Conservation (phyloP, 2,888 invertebrate species). For the Agelastica alni region DNA sequence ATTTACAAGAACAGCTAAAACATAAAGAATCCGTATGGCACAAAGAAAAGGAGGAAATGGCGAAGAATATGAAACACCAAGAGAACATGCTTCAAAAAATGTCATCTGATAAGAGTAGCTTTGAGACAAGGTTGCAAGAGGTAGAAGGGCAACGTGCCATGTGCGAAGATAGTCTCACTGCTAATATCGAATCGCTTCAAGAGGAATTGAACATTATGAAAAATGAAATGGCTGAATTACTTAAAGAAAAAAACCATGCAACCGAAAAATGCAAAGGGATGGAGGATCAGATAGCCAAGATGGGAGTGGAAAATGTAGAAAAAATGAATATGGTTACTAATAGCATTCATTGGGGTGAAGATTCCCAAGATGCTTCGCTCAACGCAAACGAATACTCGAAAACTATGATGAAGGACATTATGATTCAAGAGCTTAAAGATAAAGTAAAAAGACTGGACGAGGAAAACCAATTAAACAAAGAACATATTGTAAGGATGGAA, state of each 20-base stretch:
- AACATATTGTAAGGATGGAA: slow-evolving; percentile 41
- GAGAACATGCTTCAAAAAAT: slow-evolving; percentile 48
- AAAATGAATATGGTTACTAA: slow-evolving; percentile 39
- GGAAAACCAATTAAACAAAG: slow-evolving; percentile 44
- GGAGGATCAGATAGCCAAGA: slow-evolving; percentile 41
- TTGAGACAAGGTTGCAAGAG: slow-evolving; percentile 50
- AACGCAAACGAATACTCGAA: slow-evolving; percentile 48
- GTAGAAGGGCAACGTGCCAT: slow-evolving; percentile 37
- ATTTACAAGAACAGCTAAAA: slow-evolving; percentile 47
- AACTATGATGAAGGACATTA: slow-evolving; percentile 42
- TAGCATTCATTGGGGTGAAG: slow-evolving; percentile 42
- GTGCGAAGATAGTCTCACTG: slow-evolving; percentile 35
- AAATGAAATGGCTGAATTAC: slow-evolving; percentile 24
- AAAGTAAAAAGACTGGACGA: slow-evolving; percentile 44
- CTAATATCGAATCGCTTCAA: slow-evolving; percentile 30
- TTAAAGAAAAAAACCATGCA: slow-evolving; percentile 34
- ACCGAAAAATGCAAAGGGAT: slow-evolving; percentile 40
- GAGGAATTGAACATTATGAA: slow-evolving; percentile 38
- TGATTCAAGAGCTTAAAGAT: slow-evolving; percentile 47
- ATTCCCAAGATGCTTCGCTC: slow-evolving; percentile 31
- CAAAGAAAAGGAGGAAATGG: slow-evolving; percentile 50
- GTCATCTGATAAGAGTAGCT: slow-evolving; percentile 45
- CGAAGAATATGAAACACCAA: slow-evolving; percentile 45
- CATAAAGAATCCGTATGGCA: slow-evolving; percentile 48
- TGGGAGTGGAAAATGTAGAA: slow-evolving; percentile 37